Base-by-base conservation (phyloP, 2,113 vertebrate species). In the Mungos mungo region DNA sequence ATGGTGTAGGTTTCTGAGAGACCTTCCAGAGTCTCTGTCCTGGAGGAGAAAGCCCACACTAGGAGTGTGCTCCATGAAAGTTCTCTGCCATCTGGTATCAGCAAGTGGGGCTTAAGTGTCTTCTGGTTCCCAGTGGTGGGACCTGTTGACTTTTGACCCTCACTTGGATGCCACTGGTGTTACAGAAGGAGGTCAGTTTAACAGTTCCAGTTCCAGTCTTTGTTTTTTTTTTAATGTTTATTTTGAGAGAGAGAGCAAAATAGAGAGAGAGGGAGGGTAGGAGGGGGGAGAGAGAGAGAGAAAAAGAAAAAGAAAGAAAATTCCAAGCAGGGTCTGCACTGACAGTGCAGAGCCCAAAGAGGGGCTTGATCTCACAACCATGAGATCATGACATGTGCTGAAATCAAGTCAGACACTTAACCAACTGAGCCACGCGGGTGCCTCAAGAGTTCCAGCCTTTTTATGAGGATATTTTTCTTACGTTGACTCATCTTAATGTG, bases 401-500 rank as follows among this genome's bases (percentile, higher is more conserved):
- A 60, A 60, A 60, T 60, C 21, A 60, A 23, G 57, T 21, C 57
- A 60, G 57, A 23, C 57, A 60, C 57, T 60, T 60, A 60, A 60
- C 57, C 57, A 57, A 8, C 7, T 7, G 57, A 57, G 21, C 57
- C 57, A 60, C 57, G 21, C 21, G 23, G 57, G 57, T 60, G 57
- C 21, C 57, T 7, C 21, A 60, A 57, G 71, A 92, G 77, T 77
- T 45, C n/a, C 27, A 71, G 31, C 41, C 50, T n/a, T 83, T 82
- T 52, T 7, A 29, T 94, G 57, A 77, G 23, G 12, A 18, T 91
- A 12, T 76, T 93, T 96, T 96, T 82, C 86, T 93, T 85, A 41
- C 7, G 7, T 74, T 91, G 60, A 66, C 31, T 80, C 71, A 50
- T 50, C 29, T 90, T 68, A 85, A 84, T 88, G 41, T 66, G 38